Evolutionary conservation across 2,888 invertebrate genomes (phyloP).

Genomic region (Lysandra coridon): DNA sequence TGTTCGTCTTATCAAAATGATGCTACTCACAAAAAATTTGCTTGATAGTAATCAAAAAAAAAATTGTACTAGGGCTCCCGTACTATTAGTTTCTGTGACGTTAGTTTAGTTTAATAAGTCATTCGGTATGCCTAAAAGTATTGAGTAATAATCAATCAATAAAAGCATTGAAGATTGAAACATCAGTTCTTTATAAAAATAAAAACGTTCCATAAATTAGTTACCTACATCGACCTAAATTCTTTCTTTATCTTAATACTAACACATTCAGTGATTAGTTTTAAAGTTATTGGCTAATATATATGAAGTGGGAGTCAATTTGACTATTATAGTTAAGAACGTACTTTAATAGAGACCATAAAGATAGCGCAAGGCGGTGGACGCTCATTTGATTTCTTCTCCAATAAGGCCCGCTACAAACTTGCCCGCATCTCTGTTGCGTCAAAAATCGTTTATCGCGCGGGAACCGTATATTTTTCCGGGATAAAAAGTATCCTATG

Average conservation of each 20-base stretch:
- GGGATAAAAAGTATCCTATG: too few species aligned
- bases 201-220: neutral
- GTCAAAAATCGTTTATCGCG: too few species aligned
- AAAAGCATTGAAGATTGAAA: neutral
- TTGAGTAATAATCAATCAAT: neutral
- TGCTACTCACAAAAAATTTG: too few species aligned
- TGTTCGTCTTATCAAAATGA: too few species aligned
- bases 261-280: constrained; percentile 19
- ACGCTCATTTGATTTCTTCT: constrained; percentile 17
- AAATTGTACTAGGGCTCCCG: too few species aligned
- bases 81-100: too few species aligned
- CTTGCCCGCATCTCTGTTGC: neutral
- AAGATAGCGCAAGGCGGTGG: constrained; percentile 24
- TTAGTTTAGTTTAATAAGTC: too few species aligned
- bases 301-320: constrained; percentile 29
- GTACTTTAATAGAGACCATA: constrained; percentile 27
- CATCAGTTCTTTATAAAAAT: neutral
- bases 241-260: constrained; percentile 18
- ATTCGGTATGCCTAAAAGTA: too few species aligned
- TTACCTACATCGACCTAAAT: constrained; percentile 12
- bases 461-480: too few species aligned
- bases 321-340: constrained; percentile 29
- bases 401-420: neutral
- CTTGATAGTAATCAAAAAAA: too few species aligned
- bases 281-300: constrained; percentile 28